Conservation (phyloP, 2,888 invertebrate species). For the Gortyna flavago region DNA sequence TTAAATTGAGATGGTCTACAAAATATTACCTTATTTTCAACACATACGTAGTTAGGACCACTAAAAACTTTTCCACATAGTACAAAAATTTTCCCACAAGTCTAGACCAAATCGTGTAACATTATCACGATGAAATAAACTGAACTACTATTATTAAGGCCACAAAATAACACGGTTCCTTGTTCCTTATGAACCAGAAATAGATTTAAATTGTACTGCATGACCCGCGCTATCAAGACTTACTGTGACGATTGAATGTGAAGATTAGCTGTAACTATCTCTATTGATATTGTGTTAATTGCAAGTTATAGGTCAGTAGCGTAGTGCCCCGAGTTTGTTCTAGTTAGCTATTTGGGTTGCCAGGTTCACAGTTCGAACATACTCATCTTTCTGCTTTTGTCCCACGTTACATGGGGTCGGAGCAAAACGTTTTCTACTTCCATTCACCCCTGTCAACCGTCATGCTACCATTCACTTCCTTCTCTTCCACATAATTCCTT, state of each 20-base stretch:
- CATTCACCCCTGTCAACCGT: not conserved
- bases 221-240: constrained; percentile 57
- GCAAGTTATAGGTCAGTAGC: constrained; percentile 56
- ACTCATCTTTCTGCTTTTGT: not conserved
- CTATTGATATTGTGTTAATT: constrained; percentile 55
- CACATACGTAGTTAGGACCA: not conserved
- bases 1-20: not conserved
- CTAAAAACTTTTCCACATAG: constrained; percentile 12
- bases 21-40: constrained; percentile 9
- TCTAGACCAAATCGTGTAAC: constrained; percentile 30
- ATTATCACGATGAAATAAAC: constrained; percentile 20
- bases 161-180: constrained; percentile 60
- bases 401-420: not conserved
- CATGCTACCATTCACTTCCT: not conserved
- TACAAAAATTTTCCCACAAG: not conserved
- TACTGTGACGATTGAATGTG: constrained; percentile 52
- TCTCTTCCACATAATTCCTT: not conserved
- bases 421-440: not conserved
- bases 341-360: constrained; percentile 29
- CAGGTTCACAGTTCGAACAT: constrained; percentile 13
- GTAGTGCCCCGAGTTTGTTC: constrained; percentile 28
- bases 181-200: constrained; percentile 39
- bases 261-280: constrained; percentile 54
- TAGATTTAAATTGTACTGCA: constrained; percentile 59
- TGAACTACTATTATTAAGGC: constrained; percentile 38